These are phyloP conservation scores for Atherinomorus stipes DNA, from an alignment of 2,113 vertebrate genomes.

Conservation along the genomic window DNA sequence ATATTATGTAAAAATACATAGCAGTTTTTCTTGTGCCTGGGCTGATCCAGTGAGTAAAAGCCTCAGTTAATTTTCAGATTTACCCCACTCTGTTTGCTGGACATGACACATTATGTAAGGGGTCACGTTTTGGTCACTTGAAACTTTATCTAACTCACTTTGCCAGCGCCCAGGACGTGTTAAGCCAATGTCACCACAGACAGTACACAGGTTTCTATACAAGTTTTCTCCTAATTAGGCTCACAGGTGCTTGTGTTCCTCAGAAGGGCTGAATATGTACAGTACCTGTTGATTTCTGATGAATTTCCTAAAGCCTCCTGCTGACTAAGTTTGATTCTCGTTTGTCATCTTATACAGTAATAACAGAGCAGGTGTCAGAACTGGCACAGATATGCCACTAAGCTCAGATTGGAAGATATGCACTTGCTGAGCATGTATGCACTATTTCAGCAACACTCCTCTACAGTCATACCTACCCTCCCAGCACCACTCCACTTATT, in stretches of 20 bases:
- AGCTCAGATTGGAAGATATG: conserved; percentile 20
- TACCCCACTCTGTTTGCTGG: not conserved
- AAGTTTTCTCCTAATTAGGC: not conserved
- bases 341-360: not conserved
- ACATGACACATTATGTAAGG: conserved; percentile 54
- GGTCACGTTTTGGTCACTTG: conserved; percentile 51
- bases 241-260: no score
- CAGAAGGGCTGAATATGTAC: not conserved
- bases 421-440: conserved; percentile 39
- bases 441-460: conserved; percentile 42
- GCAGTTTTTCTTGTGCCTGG: not conserved
- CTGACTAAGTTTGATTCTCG: not conserved
- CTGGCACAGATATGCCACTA: conserved; percentile 24
- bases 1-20: not conserved
- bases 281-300: not conserved
- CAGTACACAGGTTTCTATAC: not conserved
- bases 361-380: not conserved
- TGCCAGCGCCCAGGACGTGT: conserved; percentile 19
- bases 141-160: conserved; percentile 49
- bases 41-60: not conserved
- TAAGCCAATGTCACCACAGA: conserved; percentile 20
- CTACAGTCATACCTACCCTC: conserved; percentile 20
- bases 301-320: not conserved
- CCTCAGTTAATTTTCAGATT: not conserved
- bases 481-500: conserved; percentile 12